phyloP scores from a whole-genome alignment of 2,888 invertebrate species.

The Callyntrura sp. region DNA sequence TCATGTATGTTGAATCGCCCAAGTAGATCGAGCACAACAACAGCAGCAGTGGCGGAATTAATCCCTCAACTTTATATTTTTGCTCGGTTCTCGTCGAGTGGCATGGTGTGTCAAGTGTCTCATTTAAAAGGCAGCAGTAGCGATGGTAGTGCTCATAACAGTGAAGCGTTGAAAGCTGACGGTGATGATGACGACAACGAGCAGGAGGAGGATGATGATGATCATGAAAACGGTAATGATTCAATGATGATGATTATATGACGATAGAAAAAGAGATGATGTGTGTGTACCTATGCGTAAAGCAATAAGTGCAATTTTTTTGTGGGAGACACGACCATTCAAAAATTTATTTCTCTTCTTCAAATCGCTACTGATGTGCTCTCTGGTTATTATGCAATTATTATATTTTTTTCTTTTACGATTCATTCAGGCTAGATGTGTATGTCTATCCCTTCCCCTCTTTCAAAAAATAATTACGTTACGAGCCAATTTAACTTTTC shows the following conservation, averaged over 20 bases:
- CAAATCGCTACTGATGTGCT: too few relatives aligned
- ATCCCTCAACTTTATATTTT: background rate
- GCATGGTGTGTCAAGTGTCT: conserved; percentile 27
- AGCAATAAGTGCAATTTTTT: background rate
- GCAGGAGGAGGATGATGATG: too few relatives aligned
- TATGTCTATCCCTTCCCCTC: too few relatives aligned
- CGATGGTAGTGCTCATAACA: too few relatives aligned
- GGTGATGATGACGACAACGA: background rate
- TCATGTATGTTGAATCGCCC: too few relatives aligned
- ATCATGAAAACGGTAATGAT: background rate
- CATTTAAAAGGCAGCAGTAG: background rate
- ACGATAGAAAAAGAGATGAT: too few relatives aligned
- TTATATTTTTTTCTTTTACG: background rate
- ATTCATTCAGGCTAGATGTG: background rate
- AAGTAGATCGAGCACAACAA: too few relatives aligned
- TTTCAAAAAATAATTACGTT: too few relatives aligned
- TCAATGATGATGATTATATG: background rate
- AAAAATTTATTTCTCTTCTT: too few relatives aligned
- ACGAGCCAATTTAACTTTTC: too few relatives aligned
- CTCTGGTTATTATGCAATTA: background rate
- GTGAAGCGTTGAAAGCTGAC: background rate
- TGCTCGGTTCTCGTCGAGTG: background rate
- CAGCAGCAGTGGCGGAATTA: too few relatives aligned
- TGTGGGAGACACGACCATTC: background rate
- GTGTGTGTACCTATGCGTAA: background rate